phyloP scores from a whole-genome alignment of 2,797 vertebrate genomes.

The Lacerta bilineata region DNA sequence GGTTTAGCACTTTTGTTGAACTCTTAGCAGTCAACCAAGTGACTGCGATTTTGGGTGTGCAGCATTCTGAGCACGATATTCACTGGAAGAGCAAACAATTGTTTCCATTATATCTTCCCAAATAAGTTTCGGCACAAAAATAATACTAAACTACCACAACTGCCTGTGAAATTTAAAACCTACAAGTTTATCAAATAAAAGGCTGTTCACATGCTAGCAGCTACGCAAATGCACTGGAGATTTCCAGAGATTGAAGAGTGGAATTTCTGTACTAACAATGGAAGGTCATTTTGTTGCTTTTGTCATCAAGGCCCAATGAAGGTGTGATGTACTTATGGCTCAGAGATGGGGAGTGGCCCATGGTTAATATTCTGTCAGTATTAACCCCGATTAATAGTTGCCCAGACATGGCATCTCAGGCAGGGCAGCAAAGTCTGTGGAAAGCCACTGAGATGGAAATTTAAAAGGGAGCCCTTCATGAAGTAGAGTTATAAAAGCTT shows the following conservation, averaged over 20 bases:
- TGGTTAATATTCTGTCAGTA: neutral
- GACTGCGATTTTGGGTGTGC: neutral
- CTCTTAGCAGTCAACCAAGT: neutral
- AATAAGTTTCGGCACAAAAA: neutral
- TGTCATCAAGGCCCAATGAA: neutral
- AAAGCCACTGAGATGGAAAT: neutral
- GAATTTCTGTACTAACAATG: neutral
- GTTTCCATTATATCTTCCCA: rapidly evolving
- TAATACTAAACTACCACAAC: neutral
- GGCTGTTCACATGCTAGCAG: constrained; percentile 52
- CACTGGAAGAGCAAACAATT: neutral
- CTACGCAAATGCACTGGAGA: constrained; percentile 31
- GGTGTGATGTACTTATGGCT: neutral
- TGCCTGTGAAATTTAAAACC: neutral
- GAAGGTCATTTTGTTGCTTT: neutral
- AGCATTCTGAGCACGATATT: neutral
- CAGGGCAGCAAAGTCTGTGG: neutral
- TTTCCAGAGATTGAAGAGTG: constrained; percentile 18
- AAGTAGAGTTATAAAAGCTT: no score
- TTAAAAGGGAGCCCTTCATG: no score
- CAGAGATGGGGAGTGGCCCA: neutral
- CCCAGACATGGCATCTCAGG: neutral
- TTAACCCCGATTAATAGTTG: neutral
- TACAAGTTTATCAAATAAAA: neutral
- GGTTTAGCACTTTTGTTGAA: neutral